These are phyloP conservation scores for Forbesichthys papilliferus DNA, from an alignment of 2,113 vertebrate genomes.

Conservation along the genomic window DNA sequence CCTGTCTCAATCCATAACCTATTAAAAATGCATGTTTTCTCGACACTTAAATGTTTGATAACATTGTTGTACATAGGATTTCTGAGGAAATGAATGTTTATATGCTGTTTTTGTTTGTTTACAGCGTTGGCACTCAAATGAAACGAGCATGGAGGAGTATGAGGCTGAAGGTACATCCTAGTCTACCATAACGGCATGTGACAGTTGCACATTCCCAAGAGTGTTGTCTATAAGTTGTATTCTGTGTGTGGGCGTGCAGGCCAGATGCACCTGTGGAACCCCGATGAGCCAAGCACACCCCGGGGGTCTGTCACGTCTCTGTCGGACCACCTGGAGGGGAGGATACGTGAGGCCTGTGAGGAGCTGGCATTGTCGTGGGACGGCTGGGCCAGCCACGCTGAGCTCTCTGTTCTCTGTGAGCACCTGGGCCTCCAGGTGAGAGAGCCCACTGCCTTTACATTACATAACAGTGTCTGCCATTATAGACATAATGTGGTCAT, in stretches of 20 bases:
- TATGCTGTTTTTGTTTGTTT: constrained; percentile 10
- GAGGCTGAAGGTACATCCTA: constrained; percentile 88
- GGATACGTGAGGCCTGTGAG: constrained; percentile 83
- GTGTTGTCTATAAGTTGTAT: not conserved
- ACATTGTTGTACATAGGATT: not conserved
- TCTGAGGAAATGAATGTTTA: not conserved
- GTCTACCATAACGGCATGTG: not conserved
- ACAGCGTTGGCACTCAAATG: constrained; percentile 83
- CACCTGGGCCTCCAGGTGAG: constrained; percentile 78
- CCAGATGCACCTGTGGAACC: constrained; percentile 95
- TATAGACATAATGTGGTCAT: too few relatives aligned
- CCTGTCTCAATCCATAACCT: not conserved
- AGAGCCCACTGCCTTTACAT: too few relatives aligned
- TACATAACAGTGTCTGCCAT: too few relatives aligned
- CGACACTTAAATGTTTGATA: not conserved
- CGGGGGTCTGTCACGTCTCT: constrained; percentile 59
- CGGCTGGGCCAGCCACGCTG: constrained; percentile 76
- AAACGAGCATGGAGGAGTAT: constrained; percentile 84
- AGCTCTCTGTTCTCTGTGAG: constrained; percentile 84
- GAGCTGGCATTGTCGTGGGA: constrained; percentile 82
- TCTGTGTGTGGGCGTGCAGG: constrained; percentile 65
- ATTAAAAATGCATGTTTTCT: constrained; percentile 17
- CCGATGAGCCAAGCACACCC: constrained; percentile 84
- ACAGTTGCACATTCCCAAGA: not conserved
- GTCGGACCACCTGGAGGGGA: constrained; percentile 81